Evolutionary conservation across 2,888 invertebrate species (phyloP).

Genomic region (Marasmarcha lunaedactyla): DNA sequence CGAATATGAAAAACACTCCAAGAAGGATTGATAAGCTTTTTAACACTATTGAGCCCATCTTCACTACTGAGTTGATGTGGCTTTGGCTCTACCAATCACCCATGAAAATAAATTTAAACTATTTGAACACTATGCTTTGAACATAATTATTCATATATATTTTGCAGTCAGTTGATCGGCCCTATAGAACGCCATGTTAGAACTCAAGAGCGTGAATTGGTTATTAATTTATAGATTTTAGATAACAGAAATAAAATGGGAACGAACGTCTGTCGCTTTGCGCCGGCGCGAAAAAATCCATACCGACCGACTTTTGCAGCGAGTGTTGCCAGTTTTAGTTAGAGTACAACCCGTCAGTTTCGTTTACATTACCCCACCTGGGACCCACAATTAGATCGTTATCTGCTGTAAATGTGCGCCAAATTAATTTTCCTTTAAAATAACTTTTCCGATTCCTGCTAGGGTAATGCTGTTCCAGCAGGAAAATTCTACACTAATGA

Average conservation of each 20-base stretch:
- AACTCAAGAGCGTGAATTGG: neutral
- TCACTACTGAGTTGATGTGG: conserved; percentile 9
- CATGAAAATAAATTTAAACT: conserved; percentile 3
- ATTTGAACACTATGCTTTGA: neutral
- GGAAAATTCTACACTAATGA: too few relatives aligned
- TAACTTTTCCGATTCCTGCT: too few relatives aligned
- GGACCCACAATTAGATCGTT: too few relatives aligned
- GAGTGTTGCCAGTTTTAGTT: conserved; percentile 18
- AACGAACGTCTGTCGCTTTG: conserved; percentile 24
- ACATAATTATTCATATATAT: conserved; percentile 3
- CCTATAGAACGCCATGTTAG: conserved; percentile 3
- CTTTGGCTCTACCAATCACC: conserved; percentile 21
- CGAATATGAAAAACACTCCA: conserved; percentile 95
- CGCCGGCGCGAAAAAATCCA: conserved; percentile 69
- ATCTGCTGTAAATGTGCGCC: too few relatives aligned
- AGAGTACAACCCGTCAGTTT: too few relatives aligned
- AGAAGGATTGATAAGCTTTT: conserved; percentile 91
- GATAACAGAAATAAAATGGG: neutral
- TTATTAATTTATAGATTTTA: neutral
- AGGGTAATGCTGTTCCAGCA: too few relatives aligned
- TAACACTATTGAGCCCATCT: conserved; percentile 80
- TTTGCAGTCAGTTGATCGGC: neutral
- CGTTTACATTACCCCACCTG: too few relatives aligned
- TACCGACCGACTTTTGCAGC: conserved; percentile 23
- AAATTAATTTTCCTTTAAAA: too few relatives aligned